These are phyloP conservation scores for Acleris emargana DNA, from an alignment of 2,888 invertebrate species.

Conservation along the genomic window DNA sequence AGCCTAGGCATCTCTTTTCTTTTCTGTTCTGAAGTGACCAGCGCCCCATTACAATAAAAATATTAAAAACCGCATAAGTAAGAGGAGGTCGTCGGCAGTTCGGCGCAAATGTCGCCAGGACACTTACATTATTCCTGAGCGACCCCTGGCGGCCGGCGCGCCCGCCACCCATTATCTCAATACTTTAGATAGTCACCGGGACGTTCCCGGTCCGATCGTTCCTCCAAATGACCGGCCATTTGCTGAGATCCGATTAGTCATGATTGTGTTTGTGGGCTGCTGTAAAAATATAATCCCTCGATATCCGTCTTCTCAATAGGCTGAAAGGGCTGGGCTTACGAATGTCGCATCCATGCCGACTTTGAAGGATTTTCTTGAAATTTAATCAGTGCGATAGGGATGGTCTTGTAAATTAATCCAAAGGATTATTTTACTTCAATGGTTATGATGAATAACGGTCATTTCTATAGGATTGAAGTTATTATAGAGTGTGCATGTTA, in stretches of 20 bases:
- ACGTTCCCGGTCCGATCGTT: constrained; percentile 74
- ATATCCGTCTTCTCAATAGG: constrained; percentile 48
- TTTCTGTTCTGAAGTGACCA: constrained; percentile 61
- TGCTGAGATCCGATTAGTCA: constrained; percentile 81
- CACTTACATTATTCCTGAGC: constrained; percentile 79
- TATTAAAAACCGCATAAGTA: constrained; percentile 85
- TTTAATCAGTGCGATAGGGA: constrained; percentile 62
- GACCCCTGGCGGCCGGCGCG: constrained; percentile 48
- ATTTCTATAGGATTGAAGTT: constrained; percentile 3
- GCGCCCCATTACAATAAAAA: constrained; percentile 86
- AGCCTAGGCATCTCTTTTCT: constrained; percentile 44
- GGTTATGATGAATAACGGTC: constrained; percentile 24
- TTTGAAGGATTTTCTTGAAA: constrained; percentile 70
- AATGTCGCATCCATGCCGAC: constrained; percentile 55
- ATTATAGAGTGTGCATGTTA: neutral
- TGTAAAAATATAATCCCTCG: constrained; percentile 77
- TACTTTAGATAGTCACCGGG: constrained; percentile 81
- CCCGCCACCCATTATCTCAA: constrained; percentile 81
- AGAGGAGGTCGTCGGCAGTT: constrained; percentile 83
- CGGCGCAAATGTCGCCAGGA: constrained; percentile 83
- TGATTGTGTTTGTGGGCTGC: constrained; percentile 78
- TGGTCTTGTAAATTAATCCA: constrained; percentile 66
- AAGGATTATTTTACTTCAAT: constrained; percentile 69
- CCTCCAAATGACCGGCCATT: constrained; percentile 79
- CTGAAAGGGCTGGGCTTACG: constrained; percentile 72